Evolutionary conservation across 1,140 invertebrate species (phyloP).

Genomic region (Neotoxoptera formosana): DNA sequence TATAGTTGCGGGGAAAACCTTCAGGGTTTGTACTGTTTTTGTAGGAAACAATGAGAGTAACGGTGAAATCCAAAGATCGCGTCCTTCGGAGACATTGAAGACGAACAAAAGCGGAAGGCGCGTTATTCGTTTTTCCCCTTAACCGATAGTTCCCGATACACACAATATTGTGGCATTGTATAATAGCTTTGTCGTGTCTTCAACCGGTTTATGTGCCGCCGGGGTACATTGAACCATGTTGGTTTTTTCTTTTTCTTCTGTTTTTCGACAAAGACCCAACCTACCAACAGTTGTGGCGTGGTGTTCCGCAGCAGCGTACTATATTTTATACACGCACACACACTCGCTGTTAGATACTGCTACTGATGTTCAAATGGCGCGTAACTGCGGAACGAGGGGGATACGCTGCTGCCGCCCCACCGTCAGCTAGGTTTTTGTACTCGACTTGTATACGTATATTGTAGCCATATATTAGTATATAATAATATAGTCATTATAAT

Average conservation of each 20-base stretch:
- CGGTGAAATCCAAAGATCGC: constrained; percentile 31
- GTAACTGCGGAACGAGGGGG: constrained; percentile 15
- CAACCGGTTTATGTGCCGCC: constrained; percentile 48
- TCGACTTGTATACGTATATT: not conserved
- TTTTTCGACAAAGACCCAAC: constrained; percentile 47
- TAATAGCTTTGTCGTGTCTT: constrained; percentile 42
- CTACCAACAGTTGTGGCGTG: constrained; percentile 34
- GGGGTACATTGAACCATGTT: constrained; percentile 55
- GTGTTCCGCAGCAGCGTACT: not conserved
- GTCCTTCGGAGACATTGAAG: constrained; percentile 21
- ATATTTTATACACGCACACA: not conserved
- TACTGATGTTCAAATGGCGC: constrained; percentile 36
- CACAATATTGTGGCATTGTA: constrained; percentile 53
- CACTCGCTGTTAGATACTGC: not conserved
- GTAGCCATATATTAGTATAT: not conserved
- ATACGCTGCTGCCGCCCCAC: not conserved
- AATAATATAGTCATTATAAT: not conserved
- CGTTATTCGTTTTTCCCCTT: constrained; percentile 44
- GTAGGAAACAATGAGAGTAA: constrained; percentile 15
- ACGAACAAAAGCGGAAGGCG: constrained; percentile 46
- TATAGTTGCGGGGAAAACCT: not conserved
- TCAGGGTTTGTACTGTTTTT: too few species aligned
- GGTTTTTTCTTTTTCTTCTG: constrained; percentile 45
- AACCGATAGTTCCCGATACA: constrained; percentile 43
- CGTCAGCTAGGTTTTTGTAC: not conserved